A percentile compares a stretch with the other conserved stretches of the same genome.
phyloP scores from a whole-genome alignment of 1,140 invertebrate genomes.

The Heliconius congener region DNA sequence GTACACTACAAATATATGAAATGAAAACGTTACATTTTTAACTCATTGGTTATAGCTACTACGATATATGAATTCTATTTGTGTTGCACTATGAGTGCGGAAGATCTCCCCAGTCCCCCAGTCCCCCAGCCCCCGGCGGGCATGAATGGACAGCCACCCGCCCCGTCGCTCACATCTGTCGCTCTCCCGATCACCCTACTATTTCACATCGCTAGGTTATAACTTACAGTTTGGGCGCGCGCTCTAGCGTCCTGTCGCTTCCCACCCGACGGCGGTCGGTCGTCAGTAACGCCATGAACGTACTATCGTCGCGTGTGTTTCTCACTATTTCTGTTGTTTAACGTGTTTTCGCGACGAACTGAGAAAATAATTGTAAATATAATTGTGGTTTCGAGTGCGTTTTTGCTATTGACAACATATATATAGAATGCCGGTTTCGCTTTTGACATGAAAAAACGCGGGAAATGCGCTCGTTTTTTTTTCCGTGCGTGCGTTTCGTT shows the following conservation, averaged over 20 bases:
- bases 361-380: conserved; percentile 17
- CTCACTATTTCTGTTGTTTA: conserved; percentile 48
- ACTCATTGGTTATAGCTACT: neutral
- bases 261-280: conserved; percentile 51
- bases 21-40: neutral
- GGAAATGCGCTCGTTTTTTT: conserved; percentile 47
- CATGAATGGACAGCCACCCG: conserved; percentile 65
- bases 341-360: conserved; percentile 31
- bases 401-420: neutral
- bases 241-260: conserved; percentile 59
- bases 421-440: conserved; percentile 12
- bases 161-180: conserved; percentile 55
- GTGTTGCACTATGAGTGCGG: conserved; percentile 40
- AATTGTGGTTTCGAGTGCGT: neutral
- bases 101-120: conserved; percentile 45
- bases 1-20: neutral
- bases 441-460: conserved; percentile 58
- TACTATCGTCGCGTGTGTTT: conserved; percentile 57
- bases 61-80: conserved; percentile 9
- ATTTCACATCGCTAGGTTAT: conserved; percentile 71
- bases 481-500: conserved; percentile 52
- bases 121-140: conserved; percentile 24
- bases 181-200: conserved; percentile 58
- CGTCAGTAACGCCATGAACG: conserved; percentile 66
- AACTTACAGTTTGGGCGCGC: conserved; percentile 56